Conservation (phyloP, 2,113 vertebrate species). For the Chaetorhynchus papuensis region DNA sequence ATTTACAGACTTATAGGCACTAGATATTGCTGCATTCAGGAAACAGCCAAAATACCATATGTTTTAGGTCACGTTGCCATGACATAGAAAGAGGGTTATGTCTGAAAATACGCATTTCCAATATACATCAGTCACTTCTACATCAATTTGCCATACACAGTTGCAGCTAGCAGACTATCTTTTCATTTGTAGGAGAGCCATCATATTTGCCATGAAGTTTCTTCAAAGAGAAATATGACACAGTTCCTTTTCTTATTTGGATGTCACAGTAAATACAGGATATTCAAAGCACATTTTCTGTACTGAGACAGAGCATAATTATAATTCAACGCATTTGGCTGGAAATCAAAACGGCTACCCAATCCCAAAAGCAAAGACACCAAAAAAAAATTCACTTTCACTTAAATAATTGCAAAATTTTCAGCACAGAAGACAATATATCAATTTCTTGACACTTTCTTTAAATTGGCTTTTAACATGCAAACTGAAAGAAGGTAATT, state of each 20-base stretch:
- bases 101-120: neutral
- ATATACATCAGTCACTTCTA: neutral
- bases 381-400: neutral
- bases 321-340: neutral
- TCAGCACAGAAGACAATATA: slow-evolving; percentile 15
- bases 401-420: slow-evolving; percentile 17
- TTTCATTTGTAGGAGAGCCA: neutral
- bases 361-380: slow-evolving; percentile 11
- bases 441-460: slow-evolving; percentile 31
- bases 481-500: neutral
- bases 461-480: slow-evolving; percentile 9
- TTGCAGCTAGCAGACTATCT: neutral
- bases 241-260: neutral
- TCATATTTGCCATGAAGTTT: neutral
- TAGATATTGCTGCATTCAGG: neutral
- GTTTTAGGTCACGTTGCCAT: neutral
- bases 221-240: neutral
- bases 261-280: neutral
- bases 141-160: neutral
- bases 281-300: neutral
- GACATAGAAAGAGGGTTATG: neutral
- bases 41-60: neutral
- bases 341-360: slow-evolving; percentile 2
- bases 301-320: slow-evolving; percentile 7
- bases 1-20: neutral